Percentiles rank a stretch among this genome's conserved stretches.
phyloP scores from a whole-genome alignment of 2,797 vertebrate genomes.

The Rachycentron canadum region DNA sequence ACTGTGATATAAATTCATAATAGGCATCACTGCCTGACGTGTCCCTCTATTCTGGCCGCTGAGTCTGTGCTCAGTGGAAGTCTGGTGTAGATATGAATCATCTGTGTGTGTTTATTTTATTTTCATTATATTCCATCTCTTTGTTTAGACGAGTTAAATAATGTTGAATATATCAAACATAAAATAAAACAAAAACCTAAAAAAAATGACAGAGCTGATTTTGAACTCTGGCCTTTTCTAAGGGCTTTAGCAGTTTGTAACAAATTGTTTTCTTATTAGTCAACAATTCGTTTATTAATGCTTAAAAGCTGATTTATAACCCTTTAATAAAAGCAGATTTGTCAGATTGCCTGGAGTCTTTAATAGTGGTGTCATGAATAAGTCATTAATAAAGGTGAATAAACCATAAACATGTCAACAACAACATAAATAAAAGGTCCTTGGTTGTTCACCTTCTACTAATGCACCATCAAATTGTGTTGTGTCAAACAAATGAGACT shows the following conservation, averaged over 20 bases:
- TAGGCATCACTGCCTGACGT: conserved; percentile 1
- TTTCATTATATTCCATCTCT: neutral
- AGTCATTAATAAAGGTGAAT: neutral
- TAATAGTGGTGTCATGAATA: neutral
- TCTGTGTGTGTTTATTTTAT: neutral
- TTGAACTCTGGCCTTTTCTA: neutral
- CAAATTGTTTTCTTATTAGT: neutral
- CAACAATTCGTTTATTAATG: neutral
- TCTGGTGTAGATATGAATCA: neutral
- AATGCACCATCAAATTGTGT: too few relatives aligned
- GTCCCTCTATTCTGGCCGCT: neutral
- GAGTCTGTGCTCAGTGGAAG: neutral
- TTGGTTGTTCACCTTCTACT: too few relatives aligned
- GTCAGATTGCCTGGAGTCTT: neutral
- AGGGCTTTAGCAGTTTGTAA: too few relatives aligned
- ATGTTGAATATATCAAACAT: neutral
- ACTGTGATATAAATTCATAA: neutral
- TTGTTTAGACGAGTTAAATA: neutral
- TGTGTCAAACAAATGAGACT: too few relatives aligned
- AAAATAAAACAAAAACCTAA: neutral
- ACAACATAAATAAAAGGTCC: too few relatives aligned
- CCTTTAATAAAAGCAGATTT: neutral
- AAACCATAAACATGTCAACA: too few relatives aligned
- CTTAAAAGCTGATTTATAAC: neutral
- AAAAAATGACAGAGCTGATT: neutral